A percentile compares a stretch with the other conserved stretches of the same genome.
Evolutionary conservation across 2,113 vertebrate genomes (phyloP).

Genomic region (Chamaetylas fuelleborni): DNA sequence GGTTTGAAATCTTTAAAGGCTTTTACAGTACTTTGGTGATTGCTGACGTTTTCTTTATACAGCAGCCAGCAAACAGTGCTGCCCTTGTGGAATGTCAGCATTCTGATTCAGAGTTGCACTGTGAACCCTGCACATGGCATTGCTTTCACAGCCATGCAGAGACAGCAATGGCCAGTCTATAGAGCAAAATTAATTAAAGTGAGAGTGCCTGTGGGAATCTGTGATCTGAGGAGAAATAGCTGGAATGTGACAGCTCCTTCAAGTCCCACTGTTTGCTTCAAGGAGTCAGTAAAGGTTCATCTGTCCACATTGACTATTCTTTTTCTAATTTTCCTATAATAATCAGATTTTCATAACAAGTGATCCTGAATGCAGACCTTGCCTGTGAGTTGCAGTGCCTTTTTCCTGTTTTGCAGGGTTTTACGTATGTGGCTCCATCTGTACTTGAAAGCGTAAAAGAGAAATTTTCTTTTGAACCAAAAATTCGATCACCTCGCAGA

Average conservation of each 20-base stretch:
- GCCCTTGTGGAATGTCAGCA: not conserved
- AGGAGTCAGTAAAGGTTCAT: not conserved
- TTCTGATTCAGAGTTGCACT: not conserved
- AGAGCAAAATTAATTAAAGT: not conserved
- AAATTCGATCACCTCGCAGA: conserved; percentile 94
- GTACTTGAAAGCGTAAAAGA: conserved; percentile 98
- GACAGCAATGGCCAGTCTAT: not conserved
- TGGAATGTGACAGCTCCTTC: not conserved
- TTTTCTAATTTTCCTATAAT: not conserved
- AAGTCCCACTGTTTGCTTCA: not conserved
- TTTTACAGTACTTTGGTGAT: not conserved
- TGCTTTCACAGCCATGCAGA: not conserved
- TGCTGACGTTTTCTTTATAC: not conserved
- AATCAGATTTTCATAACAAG: not conserved
- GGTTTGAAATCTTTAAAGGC: not conserved
- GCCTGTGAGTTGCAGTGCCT: not conserved
- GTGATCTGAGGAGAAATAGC: not conserved
- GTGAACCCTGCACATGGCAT: not conserved
- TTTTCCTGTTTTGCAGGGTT: conserved; percentile 82
- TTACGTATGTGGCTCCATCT: conserved; percentile 98
- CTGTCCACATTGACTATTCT: not conserved
- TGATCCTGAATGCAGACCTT: not conserved
- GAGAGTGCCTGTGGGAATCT: not conserved
- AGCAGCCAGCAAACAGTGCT: not conserved
- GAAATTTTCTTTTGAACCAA: conserved; percentile 98